phyloP scores from a whole-genome alignment of 2,888 invertebrate genomes.

The Nemurella pictetii region DNA sequence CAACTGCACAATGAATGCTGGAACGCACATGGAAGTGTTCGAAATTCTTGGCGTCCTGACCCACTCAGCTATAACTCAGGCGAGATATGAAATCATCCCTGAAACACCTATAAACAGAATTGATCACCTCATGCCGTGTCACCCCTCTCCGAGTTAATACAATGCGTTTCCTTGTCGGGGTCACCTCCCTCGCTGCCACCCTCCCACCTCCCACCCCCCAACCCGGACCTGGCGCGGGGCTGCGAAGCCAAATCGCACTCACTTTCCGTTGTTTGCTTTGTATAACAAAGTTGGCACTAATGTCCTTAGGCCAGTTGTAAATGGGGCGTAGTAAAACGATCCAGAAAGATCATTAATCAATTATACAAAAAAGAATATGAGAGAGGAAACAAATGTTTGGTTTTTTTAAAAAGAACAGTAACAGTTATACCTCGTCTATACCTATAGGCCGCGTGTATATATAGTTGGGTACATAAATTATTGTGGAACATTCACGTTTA shows the following conservation, averaged over 20 bases:
- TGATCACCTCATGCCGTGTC: neutral
- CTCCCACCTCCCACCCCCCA: too few species aligned
- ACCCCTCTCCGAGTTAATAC: neutral
- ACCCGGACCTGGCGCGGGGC: too few species aligned
- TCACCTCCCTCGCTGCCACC: too few species aligned
- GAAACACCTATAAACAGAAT: constrained; percentile 24
- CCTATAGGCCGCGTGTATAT: neutral
- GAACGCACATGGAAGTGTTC: neutral
- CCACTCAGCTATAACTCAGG: neutral
- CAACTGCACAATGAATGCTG: too few species aligned
- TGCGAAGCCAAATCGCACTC: neutral
- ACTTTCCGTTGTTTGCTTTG: constrained; percentile 10
- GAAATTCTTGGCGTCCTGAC: neutral
- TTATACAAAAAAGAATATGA: neutral
- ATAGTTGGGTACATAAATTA: constrained; percentile 14
- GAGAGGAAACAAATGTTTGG: neutral
- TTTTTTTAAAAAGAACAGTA: constrained; percentile 18
- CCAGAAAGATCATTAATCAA: constrained; percentile 23
- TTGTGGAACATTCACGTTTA: neutral
- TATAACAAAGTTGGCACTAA: constrained; percentile 26
- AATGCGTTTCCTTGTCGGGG: neutral
- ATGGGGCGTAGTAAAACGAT: constrained; percentile 12
- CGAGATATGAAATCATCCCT: constrained; percentile 10
- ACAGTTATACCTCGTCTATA: constrained; percentile 7
- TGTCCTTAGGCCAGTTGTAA: constrained; percentile 19